These are phyloP conservation scores for Eciton burchellii DNA, from an alignment of 1,140 invertebrate species.

Conservation along the genomic window DNA sequence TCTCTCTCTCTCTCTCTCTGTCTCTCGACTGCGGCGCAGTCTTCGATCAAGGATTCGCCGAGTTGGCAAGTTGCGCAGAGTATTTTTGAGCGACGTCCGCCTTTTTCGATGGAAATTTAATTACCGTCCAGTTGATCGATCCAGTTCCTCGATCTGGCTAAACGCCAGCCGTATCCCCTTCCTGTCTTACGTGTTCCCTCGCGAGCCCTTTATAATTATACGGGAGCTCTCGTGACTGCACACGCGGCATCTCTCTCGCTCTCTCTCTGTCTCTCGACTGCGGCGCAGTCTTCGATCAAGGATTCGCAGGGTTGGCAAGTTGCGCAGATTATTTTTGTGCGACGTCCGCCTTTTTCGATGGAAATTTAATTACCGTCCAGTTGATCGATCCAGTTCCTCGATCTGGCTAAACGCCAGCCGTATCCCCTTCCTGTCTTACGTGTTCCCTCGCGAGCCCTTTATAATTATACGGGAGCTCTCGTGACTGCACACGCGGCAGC, in stretches of 20 bases:
- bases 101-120: constrained; percentile 46
- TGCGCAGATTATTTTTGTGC: constrained; percentile 3
- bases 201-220: not conserved
- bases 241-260: no score
- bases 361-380: constrained; percentile 38
- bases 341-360: constrained; percentile 19
- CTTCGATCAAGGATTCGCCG: constrained; percentile 9
- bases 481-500: no score
- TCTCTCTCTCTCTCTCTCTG: not conserved
- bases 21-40: no score
- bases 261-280: not conserved
- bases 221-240: not conserved
- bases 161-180: not conserved
- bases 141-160: constrained; percentile 15
- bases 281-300: not conserved
- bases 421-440: constrained; percentile 11
- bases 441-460: not conserved
- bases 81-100: constrained; percentile 9
- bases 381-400: constrained; percentile 7
- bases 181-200: constrained; percentile 8
- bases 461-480: not conserved
- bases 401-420: constrained; percentile 17
- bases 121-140: constrained; percentile 16
- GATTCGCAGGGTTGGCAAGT: not conserved
- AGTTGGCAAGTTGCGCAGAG: not conserved